phyloP scores from a whole-genome alignment of 2,113 vertebrate genomes.

The Noturus placidus region DNA sequence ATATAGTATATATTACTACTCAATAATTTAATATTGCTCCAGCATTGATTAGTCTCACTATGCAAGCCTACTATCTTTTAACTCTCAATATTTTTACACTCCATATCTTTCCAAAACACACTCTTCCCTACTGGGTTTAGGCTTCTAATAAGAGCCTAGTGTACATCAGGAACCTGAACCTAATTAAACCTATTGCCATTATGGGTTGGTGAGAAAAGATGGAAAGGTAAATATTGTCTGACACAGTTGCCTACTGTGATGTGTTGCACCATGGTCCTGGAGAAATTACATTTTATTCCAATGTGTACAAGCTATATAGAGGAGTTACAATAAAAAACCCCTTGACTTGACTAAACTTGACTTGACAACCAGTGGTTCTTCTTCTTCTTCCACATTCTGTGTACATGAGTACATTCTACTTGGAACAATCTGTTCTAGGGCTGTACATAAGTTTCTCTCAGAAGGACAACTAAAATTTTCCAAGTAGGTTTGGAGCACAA shows the following conservation, averaged over 20 bases:
- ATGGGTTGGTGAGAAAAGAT: background rate
- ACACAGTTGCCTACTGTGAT: too few species aligned
- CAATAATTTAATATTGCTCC: background rate
- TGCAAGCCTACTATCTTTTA: background rate
- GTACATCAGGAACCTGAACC: constrained; percentile 9
- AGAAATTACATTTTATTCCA: too few species aligned
- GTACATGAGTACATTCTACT: too few species aligned
- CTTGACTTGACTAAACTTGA: too few species aligned
- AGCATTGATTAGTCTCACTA: background rate
- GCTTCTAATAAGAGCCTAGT: constrained; percentile 8
- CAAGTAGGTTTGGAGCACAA: background rate
- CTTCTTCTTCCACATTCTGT: background rate
- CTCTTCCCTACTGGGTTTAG: constrained; percentile 2
- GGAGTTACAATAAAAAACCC: too few species aligned
- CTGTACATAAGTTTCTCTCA: background rate
- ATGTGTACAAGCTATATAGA: too few species aligned
- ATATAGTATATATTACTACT: background rate
- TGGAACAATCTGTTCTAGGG: background rate
- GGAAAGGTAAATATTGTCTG: background rate
- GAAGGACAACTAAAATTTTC: background rate
- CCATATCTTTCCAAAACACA: background rate
- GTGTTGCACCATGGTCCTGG: too few species aligned
- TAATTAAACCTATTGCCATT: constrained; percentile 15
- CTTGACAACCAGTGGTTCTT: constrained; percentile 13
- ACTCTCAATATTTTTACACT: background rate